Evolutionary conservation across 2,888 invertebrate genomes (phyloP).

Genomic region (Desoria tigrina): DNA sequence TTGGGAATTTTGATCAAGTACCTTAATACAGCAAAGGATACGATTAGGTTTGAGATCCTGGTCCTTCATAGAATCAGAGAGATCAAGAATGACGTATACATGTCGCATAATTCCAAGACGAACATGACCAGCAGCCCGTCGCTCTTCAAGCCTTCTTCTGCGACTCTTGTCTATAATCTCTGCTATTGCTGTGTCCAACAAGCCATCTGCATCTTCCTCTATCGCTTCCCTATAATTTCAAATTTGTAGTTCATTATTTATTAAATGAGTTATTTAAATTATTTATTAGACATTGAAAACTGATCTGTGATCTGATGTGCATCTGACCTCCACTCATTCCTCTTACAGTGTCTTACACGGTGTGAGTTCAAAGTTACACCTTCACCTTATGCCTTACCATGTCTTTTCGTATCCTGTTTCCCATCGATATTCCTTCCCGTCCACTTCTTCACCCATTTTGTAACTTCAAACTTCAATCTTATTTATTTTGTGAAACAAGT

Average conservation of each 20-base stretch:
- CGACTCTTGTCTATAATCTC: constrained; percentile 89
- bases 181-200: constrained; percentile 84
- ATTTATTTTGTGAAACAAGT: too few species aligned
- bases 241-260: constrained; percentile 9
- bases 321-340: too few species aligned
- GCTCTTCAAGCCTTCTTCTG: constrained; percentile 71
- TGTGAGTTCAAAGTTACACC: too few species aligned
- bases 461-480: background rate
- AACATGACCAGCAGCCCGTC: constrained; percentile 67
- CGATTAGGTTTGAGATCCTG: constrained; percentile 94
- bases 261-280: constrained; percentile 7
- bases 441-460: constrained; percentile 75
- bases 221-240: constrained; percentile 78
- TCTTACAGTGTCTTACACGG: too few species aligned
- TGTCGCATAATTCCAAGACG: constrained; percentile 99
- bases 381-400: too few species aligned
- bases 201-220: constrained; percentile 91
- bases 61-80: constrained; percentile 90
- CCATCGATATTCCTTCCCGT: constrained; percentile 88
- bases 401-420: constrained; percentile 94
- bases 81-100: constrained; percentile 85
- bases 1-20: constrained; percentile 56
- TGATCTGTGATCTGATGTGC: too few species aligned
- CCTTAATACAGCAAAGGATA: constrained; percentile 82
- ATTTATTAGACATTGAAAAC: constrained; percentile 17